Percentiles rank a stretch among this genome's conserved stretches.
phyloP scores from a whole-genome alignment of 35 echinoderm and acorn worm species.

The Patiria miniata region DNA sequence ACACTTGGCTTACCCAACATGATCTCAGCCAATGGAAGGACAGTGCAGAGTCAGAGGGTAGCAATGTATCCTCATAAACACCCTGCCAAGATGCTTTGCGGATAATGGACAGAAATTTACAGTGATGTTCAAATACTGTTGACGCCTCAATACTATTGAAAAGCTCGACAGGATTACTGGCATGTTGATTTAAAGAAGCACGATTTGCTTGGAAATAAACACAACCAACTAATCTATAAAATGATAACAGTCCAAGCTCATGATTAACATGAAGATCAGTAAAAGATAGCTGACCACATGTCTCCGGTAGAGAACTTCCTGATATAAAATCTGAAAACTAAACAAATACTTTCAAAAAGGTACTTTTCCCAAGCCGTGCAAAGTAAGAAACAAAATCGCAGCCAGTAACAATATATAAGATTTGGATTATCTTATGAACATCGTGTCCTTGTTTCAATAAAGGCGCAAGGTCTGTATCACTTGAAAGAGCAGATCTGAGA shows the following conservation, averaged over 20 bases:
- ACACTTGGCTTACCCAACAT: constrained; percentile 48
- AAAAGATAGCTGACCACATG: constrained; percentile 9
- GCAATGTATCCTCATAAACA: constrained; percentile 53
- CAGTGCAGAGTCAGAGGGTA: constrained; percentile 54
- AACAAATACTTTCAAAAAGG: constrained; percentile 36
- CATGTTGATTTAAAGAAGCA: constrained; percentile 27
- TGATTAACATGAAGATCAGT: not conserved
- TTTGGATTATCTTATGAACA: constrained; percentile 46
- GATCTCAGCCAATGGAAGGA: constrained; percentile 34
- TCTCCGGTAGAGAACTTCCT: not conserved
- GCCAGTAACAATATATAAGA: constrained; percentile 37
- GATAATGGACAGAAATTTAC: constrained; percentile 16
- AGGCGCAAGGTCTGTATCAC: constrained; percentile 13
- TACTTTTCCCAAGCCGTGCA: constrained; percentile 34
- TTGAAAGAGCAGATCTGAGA: not conserved
- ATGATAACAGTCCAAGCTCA: constrained; percentile 27
- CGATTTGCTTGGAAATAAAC: constrained; percentile 54
- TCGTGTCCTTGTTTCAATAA: not conserved
- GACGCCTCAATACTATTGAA: constrained; percentile 12
- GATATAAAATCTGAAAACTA: constrained; percentile 49
- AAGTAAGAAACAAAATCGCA: constrained; percentile 70
- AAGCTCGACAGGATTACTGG: constrained; percentile 32
- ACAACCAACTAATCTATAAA: constrained; percentile 55
- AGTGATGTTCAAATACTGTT: constrained; percentile 24
- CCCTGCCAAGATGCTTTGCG: constrained; percentile 50